phyloP scores from a whole-genome alignment of 1,140 invertebrate species.

The Ditylenchus dipsaci region DNA sequence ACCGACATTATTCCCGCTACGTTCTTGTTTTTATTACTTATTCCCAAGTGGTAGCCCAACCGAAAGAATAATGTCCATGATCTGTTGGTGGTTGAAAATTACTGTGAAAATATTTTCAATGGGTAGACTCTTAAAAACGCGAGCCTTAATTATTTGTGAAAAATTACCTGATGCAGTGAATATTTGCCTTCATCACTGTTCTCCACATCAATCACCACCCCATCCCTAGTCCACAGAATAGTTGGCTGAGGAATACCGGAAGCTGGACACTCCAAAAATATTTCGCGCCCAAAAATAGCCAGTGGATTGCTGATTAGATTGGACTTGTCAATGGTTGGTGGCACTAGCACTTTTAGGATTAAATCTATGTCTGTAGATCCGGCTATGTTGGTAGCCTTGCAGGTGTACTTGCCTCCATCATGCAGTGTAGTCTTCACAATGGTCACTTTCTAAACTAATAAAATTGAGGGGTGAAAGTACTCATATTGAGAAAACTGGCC shows the following conservation, averaged over 20 bases:
- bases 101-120: no score
- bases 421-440: conserved; percentile 45
- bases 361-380: conserved; percentile 59
- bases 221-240: conserved; percentile 59
- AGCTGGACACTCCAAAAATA: conserved; percentile 62
- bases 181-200: conserved; percentile 14
- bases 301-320: conserved; percentile 60
- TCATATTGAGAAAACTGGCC: no score
- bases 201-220: conserved; percentile 11
- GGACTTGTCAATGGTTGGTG: conserved; percentile 62
- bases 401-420: conserved; percentile 61
- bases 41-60: no score
- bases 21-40: no score
- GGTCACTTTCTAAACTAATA: conserved; percentile 48
- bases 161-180: conserved; percentile 10
- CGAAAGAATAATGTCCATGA: no score
- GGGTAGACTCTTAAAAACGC: no score
- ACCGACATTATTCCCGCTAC: no score
- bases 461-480: neutral
- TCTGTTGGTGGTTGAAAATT: neutral
- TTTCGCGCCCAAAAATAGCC: conserved; percentile 56
- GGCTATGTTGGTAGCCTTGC: conserved; percentile 60
- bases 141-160: no score
- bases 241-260: conserved; percentile 57
- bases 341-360: conserved; percentile 59